Evolutionary conservation across 2,888 invertebrate genomes (phyloP), one percentile per base, ranked within the genome.

Genomic region (Protonemura montana): DNA sequence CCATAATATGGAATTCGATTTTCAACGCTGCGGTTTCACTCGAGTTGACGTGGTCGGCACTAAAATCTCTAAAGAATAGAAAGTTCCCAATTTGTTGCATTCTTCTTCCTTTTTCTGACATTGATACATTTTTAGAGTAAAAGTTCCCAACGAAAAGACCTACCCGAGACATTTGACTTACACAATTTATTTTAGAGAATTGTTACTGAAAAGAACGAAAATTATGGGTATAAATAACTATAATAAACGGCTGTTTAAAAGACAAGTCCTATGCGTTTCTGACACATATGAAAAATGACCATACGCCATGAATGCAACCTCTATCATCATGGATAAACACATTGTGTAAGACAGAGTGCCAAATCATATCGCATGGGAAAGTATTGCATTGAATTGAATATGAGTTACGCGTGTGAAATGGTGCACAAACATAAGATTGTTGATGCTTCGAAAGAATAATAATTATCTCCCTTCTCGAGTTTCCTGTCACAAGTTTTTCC

Each of bases 221-320:
- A 78, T 78, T 78, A 78, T 78, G 26, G 78, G 27, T 27, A 78
- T 78, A 78, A 78, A 78, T 78, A 78, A 78, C 78, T 25, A 78
- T 78, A 27, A 78, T 78, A 78, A 27, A 78, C 78, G 28, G 28
- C 26, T 13, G 21, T 78, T 78, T 78, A 21, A 27, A 78, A 78
- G 78, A 78, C 78, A 6, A 1, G 26, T 78, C 78, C 28, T 21
- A 78, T 78, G 78, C 6, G 28, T 27, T 28, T 78, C 5, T 25
- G 78, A 0, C 78, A 78, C 10, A n/a, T 6, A 78, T 78, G 28
- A 78, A 25, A 78, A 2, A 21, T 25, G 26, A 78, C 21, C 76
- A 2, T 78, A 6, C 5, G 26, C 10, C 78, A 78, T 25, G 27
- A 78, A 5, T 78, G 78, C 26, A 78, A 77, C 77, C 77, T 25